phyloP scores from a whole-genome alignment of 2,113 vertebrate species.

The Myanophis thanlyinensis region DNA sequence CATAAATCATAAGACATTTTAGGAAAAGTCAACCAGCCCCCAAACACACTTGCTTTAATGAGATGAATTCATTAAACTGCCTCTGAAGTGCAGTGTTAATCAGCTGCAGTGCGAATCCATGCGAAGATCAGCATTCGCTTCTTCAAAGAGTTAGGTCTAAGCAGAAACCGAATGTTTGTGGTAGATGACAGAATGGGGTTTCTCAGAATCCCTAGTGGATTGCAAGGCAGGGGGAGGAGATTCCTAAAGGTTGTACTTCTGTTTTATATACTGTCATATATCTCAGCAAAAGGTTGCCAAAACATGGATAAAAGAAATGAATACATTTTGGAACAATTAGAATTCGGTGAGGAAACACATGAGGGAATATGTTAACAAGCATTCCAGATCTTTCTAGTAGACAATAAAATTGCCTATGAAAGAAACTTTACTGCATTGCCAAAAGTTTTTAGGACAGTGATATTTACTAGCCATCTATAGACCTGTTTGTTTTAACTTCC shows the following conservation, averaged over 20 bases:
- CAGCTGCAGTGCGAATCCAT: slow-evolving; percentile 14
- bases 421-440: not conserved
- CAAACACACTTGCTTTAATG: not conserved
- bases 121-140: not conserved
- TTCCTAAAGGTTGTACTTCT: not conserved
- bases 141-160: slow-evolving; percentile 22
- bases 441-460: not conserved
- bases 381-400: not conserved
- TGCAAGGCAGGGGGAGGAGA: not conserved
- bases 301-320: slow-evolving; percentile 7
- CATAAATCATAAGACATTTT: slow-evolving; percentile 26
- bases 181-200: slow-evolving; percentile 1
- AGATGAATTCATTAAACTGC: slow-evolving; percentile 5
- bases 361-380: not conserved
- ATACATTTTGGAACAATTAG: not conserved
- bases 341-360: not conserved
- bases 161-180: not conserved
- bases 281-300: not conserved
- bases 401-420: not conserved
- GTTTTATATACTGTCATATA: slow-evolving; percentile 15
- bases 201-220: not conserved
- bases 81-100: slow-evolving; percentile 13
- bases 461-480: not conserved
- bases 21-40: slow-evolving; percentile 12
- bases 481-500: not conserved